phyloP scores from a whole-genome alignment of 2,113 vertebrate genomes.

The Lonchura striata region DNA sequence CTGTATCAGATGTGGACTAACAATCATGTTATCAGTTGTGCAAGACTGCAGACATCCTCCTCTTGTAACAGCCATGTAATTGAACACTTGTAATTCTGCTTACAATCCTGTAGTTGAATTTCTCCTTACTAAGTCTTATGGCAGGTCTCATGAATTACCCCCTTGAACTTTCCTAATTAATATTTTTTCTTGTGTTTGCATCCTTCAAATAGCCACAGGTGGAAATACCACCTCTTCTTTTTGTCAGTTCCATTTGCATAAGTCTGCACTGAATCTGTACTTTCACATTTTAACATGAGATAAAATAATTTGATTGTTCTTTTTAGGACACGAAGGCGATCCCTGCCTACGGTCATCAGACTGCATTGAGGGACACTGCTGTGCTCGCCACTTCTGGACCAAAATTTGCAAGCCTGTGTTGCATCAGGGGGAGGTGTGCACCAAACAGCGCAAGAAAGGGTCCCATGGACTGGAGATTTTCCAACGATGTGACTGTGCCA shows the following conservation, averaged over 20 bases:
- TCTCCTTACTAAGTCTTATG: neutral
- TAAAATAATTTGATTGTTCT: neutral
- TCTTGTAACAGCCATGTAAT: neutral
- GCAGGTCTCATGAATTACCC: neutral
- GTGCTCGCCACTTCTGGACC: slow-evolving; percentile 96
- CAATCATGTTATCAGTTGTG: neutral
- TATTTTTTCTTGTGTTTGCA: neutral
- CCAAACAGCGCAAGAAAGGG: slow-evolving; percentile 91
- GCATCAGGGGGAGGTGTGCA: slow-evolving; percentile 91
- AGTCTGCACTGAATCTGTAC: neutral
- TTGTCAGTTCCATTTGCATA: neutral
- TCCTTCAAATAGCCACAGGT: neutral
- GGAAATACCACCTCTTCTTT: neutral
- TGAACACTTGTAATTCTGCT: neutral
- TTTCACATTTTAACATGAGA: neutral
- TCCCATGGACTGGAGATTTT: slow-evolving; percentile 93
- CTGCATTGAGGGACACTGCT: slow-evolving; percentile 89
- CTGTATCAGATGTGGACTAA: neutral
- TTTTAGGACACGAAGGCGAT: slow-evolving; percentile 90
- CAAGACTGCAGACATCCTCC: neutral
- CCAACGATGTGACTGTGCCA: slow-evolving; percentile 95
- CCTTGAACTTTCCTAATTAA: neutral
- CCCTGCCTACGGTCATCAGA: slow-evolving; percentile 90
- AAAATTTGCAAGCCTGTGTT: slow-evolving; percentile 97
- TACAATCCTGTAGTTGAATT: neutral